phyloP scores from a whole-genome alignment of 2,113 vertebrate species.

The Paradoxurus hermaphroditus region DNA sequence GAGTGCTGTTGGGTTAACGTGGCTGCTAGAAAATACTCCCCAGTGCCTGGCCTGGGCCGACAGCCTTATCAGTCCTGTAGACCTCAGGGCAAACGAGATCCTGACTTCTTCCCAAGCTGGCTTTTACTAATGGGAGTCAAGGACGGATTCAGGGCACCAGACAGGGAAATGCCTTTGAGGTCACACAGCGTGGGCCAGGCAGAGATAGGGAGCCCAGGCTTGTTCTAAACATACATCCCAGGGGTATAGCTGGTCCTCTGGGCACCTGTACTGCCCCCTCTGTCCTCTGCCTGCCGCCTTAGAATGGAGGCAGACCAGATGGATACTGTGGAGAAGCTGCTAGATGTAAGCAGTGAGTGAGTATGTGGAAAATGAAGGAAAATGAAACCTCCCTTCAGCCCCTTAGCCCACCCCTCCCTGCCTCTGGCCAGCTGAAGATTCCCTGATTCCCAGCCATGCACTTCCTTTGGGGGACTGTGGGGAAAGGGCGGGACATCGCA shows the following conservation, averaged over 20 bases:
- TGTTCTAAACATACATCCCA: not conserved
- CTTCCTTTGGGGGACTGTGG: not conserved
- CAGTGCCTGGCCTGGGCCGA: not conserved
- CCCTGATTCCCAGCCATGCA: not conserved
- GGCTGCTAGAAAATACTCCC: not conserved
- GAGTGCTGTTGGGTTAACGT: not conserved
- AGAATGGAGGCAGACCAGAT: not conserved
- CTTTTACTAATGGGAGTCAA: not conserved
- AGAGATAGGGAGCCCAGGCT: not conserved
- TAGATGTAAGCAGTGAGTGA: too few relatives aligned
- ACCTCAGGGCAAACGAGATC: not conserved
- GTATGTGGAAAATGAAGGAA: not conserved
- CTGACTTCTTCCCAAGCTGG: not conserved
- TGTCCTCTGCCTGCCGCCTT: not conserved
- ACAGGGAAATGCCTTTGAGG: not conserved
- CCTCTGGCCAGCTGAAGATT: rapidly evolving
- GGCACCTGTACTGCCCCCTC: rapidly evolving
- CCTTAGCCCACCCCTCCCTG: not conserved
- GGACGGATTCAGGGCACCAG: not conserved
- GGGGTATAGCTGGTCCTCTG: not conserved
- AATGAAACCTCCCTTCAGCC: not conserved
- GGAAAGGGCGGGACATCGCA: not conserved
- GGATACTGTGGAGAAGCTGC: not conserved
- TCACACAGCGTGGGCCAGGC: not conserved
- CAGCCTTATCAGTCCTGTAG: too few relatives aligned